Percentiles rank a stretch among this genome's conserved stretches.
Evolutionary conservation across 2,888 invertebrate species (phyloP).

Genomic region (Stenoptilia bipunctidactyla): DNA sequence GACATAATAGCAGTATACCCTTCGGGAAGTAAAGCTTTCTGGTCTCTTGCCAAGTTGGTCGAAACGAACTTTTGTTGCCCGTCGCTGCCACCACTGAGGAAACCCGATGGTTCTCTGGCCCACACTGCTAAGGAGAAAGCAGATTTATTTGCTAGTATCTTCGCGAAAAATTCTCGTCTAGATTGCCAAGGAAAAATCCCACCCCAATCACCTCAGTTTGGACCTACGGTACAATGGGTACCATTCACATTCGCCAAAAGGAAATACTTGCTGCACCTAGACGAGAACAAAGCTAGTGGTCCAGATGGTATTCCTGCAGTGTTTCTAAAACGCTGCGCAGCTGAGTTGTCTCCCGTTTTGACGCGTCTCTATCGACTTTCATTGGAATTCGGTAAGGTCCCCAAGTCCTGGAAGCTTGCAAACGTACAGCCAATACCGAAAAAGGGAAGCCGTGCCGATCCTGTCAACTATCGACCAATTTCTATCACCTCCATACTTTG

Average conservation of each 20-base stretch:
- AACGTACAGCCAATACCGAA: not conserved
- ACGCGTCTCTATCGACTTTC: too few relatives aligned
- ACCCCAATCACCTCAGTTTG: constrained; percentile 1
- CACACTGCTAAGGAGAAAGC: constrained; percentile 2
- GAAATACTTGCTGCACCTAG: not conserved
- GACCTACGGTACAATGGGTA: not conserved
- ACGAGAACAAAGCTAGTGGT: constrained; percentile 1
- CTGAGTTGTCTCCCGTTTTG: too few relatives aligned
- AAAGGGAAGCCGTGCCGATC: not conserved
- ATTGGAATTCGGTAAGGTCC: too few relatives aligned
- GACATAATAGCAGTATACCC: too few relatives aligned
- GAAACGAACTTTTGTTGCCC: too few relatives aligned
- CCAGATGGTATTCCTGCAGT: not conserved
- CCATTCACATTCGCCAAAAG: not conserved
- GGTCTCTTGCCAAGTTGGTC: too few relatives aligned
- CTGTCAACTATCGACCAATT: too few relatives aligned
- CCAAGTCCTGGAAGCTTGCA: constrained; percentile 1
- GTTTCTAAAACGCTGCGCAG: not conserved
- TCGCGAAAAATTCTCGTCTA: constrained; percentile 2
- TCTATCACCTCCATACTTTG: too few relatives aligned
- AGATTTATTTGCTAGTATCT: constrained; percentile 1
- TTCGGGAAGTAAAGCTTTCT: too few relatives aligned
- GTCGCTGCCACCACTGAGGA: constrained; percentile 8
- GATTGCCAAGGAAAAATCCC: not conserved
- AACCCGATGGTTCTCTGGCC: constrained; percentile 1